A percentile compares a stretch with the other conserved stretches of the same genome.
phyloP scores from a whole-genome alignment of 2,888 invertebrate species.

The Hybos culiciformis region DNA sequence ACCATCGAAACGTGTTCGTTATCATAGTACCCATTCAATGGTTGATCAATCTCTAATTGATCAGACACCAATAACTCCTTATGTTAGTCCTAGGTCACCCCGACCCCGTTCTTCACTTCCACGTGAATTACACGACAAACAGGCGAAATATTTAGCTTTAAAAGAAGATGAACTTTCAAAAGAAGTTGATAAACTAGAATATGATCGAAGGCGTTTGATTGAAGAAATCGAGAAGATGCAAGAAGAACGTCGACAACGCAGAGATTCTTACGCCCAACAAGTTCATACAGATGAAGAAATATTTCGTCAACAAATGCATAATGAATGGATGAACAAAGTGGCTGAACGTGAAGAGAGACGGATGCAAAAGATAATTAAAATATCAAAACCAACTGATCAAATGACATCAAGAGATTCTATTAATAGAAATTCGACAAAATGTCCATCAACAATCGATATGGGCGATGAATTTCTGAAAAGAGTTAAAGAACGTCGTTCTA shows the following conservation, averaged over 20 bases:
- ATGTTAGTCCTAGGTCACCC: conserved; percentile 5
- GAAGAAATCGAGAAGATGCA: conserved; percentile 25
- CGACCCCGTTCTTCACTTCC: conserved; percentile 27
- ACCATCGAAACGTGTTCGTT: conserved; percentile 21
- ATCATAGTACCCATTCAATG: conserved; percentile 29
- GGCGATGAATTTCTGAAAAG: conserved; percentile 66
- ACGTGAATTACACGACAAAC: conserved; percentile 41
- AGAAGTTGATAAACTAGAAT: conserved; percentile 49
- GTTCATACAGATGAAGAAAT: conserved; percentile 56
- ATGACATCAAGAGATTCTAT: conserved; percentile 16
- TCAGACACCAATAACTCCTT: conserved; percentile 18
- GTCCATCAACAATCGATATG: conserved; percentile 31
- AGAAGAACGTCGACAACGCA: conserved; percentile 7
- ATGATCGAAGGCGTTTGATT: conserved; percentile 38
- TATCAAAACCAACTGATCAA: conserved; percentile 43
- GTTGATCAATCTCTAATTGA: conserved; percentile 26
- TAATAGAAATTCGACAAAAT: conserved; percentile 10
- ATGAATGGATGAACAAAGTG: conserved; percentile 68
- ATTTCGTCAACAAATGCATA: conserved; percentile 68
- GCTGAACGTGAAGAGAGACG: conserved; percentile 64
- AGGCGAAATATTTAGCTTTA: not conserved
- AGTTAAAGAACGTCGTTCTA: conserved; percentile 56
- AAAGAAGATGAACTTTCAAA: conserved; percentile 14
- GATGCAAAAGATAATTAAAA: conserved; percentile 66
- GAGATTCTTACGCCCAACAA: conserved; percentile 27